phyloP scores from a whole-genome alignment of 1,140 invertebrate species.

The Cyclina sinensis region DNA sequence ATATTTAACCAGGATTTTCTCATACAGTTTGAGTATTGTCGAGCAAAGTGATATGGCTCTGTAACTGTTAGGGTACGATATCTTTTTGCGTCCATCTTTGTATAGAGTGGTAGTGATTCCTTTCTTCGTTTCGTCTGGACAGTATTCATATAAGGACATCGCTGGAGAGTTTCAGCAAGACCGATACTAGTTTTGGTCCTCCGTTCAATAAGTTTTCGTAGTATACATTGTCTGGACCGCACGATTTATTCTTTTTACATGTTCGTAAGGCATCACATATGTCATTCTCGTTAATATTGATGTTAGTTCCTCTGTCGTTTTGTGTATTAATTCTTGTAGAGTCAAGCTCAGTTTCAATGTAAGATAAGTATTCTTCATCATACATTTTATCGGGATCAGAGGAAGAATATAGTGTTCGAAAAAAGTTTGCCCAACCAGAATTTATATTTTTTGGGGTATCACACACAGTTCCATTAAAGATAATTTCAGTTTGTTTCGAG shows the following conservation, averaged over 20 bases:
- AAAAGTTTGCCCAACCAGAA: neutral
- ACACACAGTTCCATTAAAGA: neutral
- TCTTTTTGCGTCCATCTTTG: neutral
- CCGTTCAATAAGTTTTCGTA: neutral
- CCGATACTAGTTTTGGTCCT: neutral
- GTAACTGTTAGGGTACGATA: neutral
- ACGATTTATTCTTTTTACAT: neutral
- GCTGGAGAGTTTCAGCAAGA: neutral
- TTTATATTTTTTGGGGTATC: neutral
- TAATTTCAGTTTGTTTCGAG: neutral
- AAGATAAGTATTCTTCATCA: neutral
- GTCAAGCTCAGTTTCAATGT: neutral
- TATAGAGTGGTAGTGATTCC: neutral
- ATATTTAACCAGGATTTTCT: neutral
- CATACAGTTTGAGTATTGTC: slow-evolving; percentile 5
- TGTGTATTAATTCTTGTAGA: too few relatives aligned
- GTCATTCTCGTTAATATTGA: too few relatives aligned
- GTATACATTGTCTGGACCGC: neutral
- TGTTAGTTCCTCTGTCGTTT: too few relatives aligned
- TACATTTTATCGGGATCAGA: neutral
- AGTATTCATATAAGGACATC: neutral
- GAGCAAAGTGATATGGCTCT: slow-evolving; percentile 1
- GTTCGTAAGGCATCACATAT: neutral
- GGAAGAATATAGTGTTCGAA: neutral
- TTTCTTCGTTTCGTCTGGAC: neutral